Conservation (phyloP, 1,140 invertebrate species). For the Callitettix versicolor region DNA sequence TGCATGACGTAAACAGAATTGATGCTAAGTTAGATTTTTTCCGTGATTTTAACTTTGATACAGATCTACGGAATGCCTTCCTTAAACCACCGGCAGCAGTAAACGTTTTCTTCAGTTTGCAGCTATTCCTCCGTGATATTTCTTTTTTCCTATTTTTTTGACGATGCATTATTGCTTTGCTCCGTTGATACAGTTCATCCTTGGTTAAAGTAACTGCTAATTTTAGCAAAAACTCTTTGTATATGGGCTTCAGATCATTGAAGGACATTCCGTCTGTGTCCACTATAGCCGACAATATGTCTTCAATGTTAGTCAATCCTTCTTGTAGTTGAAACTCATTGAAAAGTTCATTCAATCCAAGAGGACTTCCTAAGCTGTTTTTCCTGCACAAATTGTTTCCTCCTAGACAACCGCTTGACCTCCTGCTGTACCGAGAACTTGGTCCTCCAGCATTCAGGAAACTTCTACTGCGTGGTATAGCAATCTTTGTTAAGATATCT, state of each 20-base stretch:
- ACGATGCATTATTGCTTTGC: constrained; percentile 77
- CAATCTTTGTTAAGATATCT: constrained; percentile 71
- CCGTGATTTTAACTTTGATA: constrained; percentile 34
- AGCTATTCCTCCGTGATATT: constrained; percentile 9
- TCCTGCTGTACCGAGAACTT: constrained; percentile 41
- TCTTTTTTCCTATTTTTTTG: constrained; percentile 50
- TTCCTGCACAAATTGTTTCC: constrained; percentile 9
- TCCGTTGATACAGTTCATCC: constrained; percentile 79
- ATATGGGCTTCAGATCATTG: constrained; percentile 80
- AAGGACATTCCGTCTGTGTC: constrained; percentile 85
- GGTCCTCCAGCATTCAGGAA: constrained; percentile 53
- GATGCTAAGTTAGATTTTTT: constrained; percentile 31
- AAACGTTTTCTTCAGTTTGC: constrained; percentile 29
- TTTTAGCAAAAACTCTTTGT: constrained; percentile 80
- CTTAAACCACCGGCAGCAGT: constrained; percentile 42
- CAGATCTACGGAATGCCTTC: constrained; percentile 39
- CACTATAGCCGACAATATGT: constrained; percentile 76
- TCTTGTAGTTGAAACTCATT: constrained; percentile 75
- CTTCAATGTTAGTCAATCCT: constrained; percentile 75
- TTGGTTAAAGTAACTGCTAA: constrained; percentile 76
- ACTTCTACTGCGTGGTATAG: constrained; percentile 68
- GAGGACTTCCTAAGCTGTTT: constrained; percentile 34
- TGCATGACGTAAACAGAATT: constrained; percentile 37
- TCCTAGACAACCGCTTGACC: background rate
- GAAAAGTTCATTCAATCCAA: constrained; percentile 73